Evolutionary conservation across 2,113 vertebrate species (phyloP).

Genomic region (Phyllostomus discolor): DNA sequence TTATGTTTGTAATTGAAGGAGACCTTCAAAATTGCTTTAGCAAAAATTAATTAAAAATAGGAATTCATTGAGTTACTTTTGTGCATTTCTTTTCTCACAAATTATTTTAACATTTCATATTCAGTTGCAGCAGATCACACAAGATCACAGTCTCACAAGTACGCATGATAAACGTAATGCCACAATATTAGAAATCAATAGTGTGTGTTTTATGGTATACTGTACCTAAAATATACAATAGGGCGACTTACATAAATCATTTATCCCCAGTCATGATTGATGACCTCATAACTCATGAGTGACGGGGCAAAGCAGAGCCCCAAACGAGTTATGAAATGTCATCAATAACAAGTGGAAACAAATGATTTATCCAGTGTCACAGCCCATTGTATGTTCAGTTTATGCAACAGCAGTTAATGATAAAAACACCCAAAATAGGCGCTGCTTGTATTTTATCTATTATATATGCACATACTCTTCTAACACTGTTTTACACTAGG

Average conservation of each 20-base stretch:
- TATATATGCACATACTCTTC: slow-evolving; percentile 10
- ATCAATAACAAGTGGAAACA: slow-evolving; percentile 70
- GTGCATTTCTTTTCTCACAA: neutral
- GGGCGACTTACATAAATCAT: slow-evolving; percentile 63
- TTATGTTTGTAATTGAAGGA: slow-evolving; percentile 28
- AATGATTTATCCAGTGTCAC: slow-evolving; percentile 70
- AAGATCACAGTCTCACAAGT: slow-evolving; percentile 52
- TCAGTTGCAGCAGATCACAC: slow-evolving; percentile 1
- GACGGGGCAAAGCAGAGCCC: slow-evolving; percentile 66
- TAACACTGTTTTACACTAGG: slow-evolving; percentile 58
- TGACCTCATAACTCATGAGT: slow-evolving; percentile 71
- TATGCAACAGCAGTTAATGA: slow-evolving; percentile 74
- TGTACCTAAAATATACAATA: slow-evolving; percentile 63
- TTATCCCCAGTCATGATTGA: slow-evolving; percentile 66
- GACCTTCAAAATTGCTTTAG: slow-evolving; percentile 4
- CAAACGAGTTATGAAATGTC: slow-evolving; percentile 73
- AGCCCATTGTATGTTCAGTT: slow-evolving; percentile 69
- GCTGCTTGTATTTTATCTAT: slow-evolving; percentile 52
- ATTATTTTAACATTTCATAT: slow-evolving; percentile 41
- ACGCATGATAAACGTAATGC: slow-evolving; percentile 49
- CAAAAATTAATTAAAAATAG: slow-evolving; percentile 26
- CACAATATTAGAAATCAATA: slow-evolving; percentile 72
- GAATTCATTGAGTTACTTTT: slow-evolving; percentile 3
- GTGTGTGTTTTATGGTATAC: slow-evolving; percentile 64
- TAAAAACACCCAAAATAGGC: slow-evolving; percentile 60